Base-by-base conservation (phyloP, 2,888 invertebrate species). In the Cryptus viduatorius region DNA sequence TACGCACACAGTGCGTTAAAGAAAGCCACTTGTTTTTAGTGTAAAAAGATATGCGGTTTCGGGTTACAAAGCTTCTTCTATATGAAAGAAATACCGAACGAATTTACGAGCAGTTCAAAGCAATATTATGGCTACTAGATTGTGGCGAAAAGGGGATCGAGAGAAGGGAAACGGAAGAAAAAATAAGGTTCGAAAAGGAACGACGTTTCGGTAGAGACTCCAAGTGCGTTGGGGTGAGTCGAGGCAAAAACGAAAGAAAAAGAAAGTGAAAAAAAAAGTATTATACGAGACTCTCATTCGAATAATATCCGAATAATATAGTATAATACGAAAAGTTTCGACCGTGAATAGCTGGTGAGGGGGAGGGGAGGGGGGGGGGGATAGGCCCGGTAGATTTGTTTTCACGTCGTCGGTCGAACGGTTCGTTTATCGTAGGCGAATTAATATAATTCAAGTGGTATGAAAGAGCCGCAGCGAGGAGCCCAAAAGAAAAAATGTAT, bases 111-210 rank as follows among this genome's bases (percentile, higher is more conserved):
- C 42, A 42, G 65, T 37, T 65, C 42, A 19, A 12, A n/a, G 65
- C 42, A 42, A 44, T 65, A 65, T 65, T 42, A 19, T 65, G 65
- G n/a, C 37, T 65, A 65, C 42, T n/a, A 65, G 65, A 65, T 65
- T 65, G 65, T 65, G 65, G 42, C 65, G 65, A 65, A 65, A 65
- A 42, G 65, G 65, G 65, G 42, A 65, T 65, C 65, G 65, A 12
- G 29, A 14, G 42, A 42, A 37, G 65, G 1, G 37, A 16, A 37
- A 24, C 14, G 42, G 19, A 42, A 16, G 42, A 64, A n/a, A 42
- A 65, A 42, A 16, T 37, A 61, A 64, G 16, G 59, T 29, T 37
- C 42, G 10, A 10, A 16, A 37, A 16, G 37, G 42, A 16, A 61
- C 61, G 61, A 31, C 61, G 61, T 31, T 14, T 31, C 29, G 29